Evolutionary conservation across 2,113 vertebrate genomes (phyloP).

Genomic region (Myotis davidii): DNA sequence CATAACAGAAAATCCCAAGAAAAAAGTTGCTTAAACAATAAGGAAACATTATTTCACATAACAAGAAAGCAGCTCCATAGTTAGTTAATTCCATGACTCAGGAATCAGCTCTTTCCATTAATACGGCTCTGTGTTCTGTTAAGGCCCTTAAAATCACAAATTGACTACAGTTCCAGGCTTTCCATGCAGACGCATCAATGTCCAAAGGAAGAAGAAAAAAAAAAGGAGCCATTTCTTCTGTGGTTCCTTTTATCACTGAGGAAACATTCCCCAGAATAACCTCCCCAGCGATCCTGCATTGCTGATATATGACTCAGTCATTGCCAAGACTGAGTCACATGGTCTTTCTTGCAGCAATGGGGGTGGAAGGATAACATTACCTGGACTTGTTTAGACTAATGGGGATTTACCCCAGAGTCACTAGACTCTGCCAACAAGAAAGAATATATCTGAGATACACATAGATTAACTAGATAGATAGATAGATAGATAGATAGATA

Average conservation of each 20-base stretch:
- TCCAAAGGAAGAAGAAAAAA: background rate
- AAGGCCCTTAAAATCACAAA: background rate
- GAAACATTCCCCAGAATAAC: background rate
- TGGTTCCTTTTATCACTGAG: background rate
- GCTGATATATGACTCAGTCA: background rate
- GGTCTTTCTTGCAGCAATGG: background rate
- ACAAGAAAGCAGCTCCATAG: background rate
- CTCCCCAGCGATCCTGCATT: background rate
- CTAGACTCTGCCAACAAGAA: background rate
- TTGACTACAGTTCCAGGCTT: background rate
- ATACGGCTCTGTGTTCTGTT: background rate
- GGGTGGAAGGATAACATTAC: background rate
- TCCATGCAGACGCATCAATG: background rate
- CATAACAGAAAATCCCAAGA: background rate
- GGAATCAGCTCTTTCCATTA: background rate
- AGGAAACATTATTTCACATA: background rate
- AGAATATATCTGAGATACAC: background rate
- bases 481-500: too few species aligned
- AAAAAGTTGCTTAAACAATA: background rate
- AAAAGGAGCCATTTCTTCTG: background rate
- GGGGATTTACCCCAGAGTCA: background rate
- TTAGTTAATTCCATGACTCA: background rate
- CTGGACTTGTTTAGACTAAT: background rate
- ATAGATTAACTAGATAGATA: too few species aligned
- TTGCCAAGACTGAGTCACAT: background rate